Percentiles rank a stretch among this genome's conserved stretches.
These are phyloP conservation scores for Ophion costatus DNA, from an alignment of 2,888 invertebrate genomes.

Conservation along the genomic window DNA sequence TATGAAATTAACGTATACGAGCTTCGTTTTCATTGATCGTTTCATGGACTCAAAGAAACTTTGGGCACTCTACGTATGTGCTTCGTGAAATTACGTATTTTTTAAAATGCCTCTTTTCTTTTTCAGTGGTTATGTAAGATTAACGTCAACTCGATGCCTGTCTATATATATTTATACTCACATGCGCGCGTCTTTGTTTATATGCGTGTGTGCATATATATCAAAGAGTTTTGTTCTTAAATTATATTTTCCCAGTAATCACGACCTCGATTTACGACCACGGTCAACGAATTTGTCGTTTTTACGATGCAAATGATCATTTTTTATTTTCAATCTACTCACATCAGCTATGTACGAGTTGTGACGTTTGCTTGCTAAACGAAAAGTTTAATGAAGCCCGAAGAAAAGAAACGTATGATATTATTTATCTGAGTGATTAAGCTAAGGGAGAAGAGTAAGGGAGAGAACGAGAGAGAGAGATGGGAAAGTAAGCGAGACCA, in stretches of 20 bases:
- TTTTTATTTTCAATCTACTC: neutral
- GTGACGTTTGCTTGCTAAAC: neutral
- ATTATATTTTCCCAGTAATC: slow-evolving; percentile 18
- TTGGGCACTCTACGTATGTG: slow-evolving; percentile 26
- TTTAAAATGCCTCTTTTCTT: slow-evolving; percentile 32
- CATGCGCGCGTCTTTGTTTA: too few relatives aligned
- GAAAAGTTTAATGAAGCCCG: neutral
- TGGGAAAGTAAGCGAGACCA: neutral
- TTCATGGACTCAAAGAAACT: neutral
- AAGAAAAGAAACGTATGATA: slow-evolving; percentile 48
- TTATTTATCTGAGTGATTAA: slow-evolving; percentile 63
- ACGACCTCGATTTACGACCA: slow-evolving; percentile 10
- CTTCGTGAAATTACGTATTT: slow-evolving; percentile 21
- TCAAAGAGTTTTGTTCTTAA: slow-evolving; percentile 6
- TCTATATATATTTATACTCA: slow-evolving; percentile 7
- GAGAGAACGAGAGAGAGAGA: neutral
- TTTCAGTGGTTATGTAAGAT: slow-evolving; percentile 44
- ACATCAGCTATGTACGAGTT: slow-evolving; percentile 13
- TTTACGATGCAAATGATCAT: slow-evolving; percentile 6
- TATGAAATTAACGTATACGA: slow-evolving; percentile 64
- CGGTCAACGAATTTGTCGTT: neutral
- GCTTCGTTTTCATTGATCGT: slow-evolving; percentile 51
- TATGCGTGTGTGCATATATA: slow-evolving; percentile 5
- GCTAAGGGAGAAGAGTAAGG: slow-evolving; percentile 13
- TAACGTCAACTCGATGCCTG: slow-evolving; percentile 10